Evolutionary conservation across 1,140 invertebrate species (phyloP).

Genomic region (Zophobas morio): DNA sequence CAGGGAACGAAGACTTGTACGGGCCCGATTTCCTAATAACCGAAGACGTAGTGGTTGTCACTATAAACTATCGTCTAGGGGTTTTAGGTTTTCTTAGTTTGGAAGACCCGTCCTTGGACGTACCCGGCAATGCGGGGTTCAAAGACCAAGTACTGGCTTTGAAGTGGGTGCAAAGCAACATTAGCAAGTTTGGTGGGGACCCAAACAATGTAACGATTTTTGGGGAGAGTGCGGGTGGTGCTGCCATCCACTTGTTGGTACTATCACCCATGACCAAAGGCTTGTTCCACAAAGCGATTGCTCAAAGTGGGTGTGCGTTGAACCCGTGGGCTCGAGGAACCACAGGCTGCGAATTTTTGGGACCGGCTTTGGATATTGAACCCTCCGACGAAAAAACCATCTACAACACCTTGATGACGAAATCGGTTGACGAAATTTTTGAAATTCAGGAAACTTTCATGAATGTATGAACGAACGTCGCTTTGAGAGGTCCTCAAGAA

Average conservation of each 20-base stretch:
- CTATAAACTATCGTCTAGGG: conserved; percentile 78
- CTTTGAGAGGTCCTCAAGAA: neutral
- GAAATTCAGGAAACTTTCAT: neutral
- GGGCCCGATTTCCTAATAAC: conserved; percentile 76
- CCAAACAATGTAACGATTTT: conserved; percentile 51
- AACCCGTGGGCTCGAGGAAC: neutral
- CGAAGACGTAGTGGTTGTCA: conserved; percentile 77
- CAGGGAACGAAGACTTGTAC: conserved; percentile 67
- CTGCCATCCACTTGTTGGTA: conserved; percentile 50
- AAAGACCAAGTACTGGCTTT: too few relatives aligned
- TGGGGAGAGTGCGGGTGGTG: conserved; percentile 70
- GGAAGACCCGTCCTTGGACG: conserved; percentile 64
- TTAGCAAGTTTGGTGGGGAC: conserved; percentile 69
- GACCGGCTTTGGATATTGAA: neutral
- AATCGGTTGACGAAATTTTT: neutral
- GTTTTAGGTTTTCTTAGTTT: conserved; percentile 69
- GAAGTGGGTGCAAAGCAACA: conserved; percentile 70
- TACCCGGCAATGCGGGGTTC: conserved; percentile 73
- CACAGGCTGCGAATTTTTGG: neutral
- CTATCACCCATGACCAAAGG: too few relatives aligned
- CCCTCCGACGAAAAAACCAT: neutral
- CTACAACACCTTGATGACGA: neutral
- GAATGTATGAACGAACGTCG: neutral
- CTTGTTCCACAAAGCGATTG: too few relatives aligned
- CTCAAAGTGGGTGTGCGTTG: conserved; percentile 11